Conservation (phyloP, 1,140 invertebrate genomes). For the Penaeus chinensis region DNA sequence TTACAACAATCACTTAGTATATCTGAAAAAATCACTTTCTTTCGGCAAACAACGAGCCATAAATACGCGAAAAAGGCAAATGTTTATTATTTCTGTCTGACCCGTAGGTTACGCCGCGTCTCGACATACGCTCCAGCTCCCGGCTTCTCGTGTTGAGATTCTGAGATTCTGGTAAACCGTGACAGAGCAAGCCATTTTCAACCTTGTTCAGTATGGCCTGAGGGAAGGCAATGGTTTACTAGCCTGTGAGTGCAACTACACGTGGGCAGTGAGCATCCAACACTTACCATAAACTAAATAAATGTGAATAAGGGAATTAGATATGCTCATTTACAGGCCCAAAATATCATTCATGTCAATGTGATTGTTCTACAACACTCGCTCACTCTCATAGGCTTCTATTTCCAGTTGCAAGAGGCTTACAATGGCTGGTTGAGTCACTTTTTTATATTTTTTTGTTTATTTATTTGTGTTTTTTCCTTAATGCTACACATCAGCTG, state of each 20-base stretch:
- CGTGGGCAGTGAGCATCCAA: no score
- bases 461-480: background rate
- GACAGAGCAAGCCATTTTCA: slow-evolving; percentile 28
- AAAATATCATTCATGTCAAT: background rate
- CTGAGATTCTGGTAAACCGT: slow-evolving; percentile 21
- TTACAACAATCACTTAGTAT: background rate
- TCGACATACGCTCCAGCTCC: background rate
- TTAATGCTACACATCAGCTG: slow-evolving; percentile 48
- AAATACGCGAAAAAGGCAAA: no score
- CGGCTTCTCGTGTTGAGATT: slow-evolving; percentile 14
- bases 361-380: no score
- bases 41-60: no score
- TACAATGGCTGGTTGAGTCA: slow-evolving; percentile 26
- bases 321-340: background rate
- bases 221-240: no score
- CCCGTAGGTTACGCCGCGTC: no score
- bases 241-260: no score
- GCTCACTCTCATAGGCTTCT: background rate
- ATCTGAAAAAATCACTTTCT: background rate
- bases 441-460: background rate
- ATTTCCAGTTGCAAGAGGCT: background rate
- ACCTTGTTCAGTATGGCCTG: slow-evolving; percentile 1
- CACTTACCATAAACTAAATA: no score
- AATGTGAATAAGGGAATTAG: no score
- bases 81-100: no score